Evolutionary conservation across 2,888 invertebrate species (phyloP).

Genomic region (Drosophila longiperda): DNA sequence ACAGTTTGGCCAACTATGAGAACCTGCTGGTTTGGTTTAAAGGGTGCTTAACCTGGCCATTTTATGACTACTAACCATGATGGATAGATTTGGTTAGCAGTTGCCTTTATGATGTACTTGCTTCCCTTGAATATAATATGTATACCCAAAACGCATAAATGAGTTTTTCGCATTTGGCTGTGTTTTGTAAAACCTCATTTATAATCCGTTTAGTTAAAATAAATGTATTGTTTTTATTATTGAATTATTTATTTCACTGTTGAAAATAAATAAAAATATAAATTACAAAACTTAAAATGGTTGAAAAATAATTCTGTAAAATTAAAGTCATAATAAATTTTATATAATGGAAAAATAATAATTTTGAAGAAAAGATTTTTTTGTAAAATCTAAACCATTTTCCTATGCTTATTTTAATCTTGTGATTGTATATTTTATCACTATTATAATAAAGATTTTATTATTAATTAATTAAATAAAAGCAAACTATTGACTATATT

Average conservation of each 20-base stretch:
- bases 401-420: not conserved
- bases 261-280: not conserved
- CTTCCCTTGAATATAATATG: not conserved
- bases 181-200: not conserved
- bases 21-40: slow-evolving; percentile 8
- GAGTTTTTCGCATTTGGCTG: not conserved
- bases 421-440: too few relatives aligned
- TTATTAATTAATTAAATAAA: not conserved
- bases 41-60: slow-evolving; percentile 1
- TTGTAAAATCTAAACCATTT: not conserved
- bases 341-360: too few relatives aligned
- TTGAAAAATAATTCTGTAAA: not conserved
- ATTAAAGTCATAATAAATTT: too few relatives aligned
- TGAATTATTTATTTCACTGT: not conserved
- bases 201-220: not conserved
- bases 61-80: slow-evolving; percentile 20
- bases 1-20: not conserved
- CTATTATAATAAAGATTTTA: not conserved
- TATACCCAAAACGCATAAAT: not conserved
- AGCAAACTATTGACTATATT: not conserved
- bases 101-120: slow-evolving; percentile 10
- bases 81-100: slow-evolving; percentile 9
- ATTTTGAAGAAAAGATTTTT: too few relatives aligned
- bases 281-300: not conserved
- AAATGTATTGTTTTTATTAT: not conserved